Percentiles rank a stretch among this genome's conserved stretches.
These are phyloP conservation scores for Mystacornis crossleyi DNA, from an alignment of 2,113 vertebrate genomes.

Conservation along the genomic window DNA sequence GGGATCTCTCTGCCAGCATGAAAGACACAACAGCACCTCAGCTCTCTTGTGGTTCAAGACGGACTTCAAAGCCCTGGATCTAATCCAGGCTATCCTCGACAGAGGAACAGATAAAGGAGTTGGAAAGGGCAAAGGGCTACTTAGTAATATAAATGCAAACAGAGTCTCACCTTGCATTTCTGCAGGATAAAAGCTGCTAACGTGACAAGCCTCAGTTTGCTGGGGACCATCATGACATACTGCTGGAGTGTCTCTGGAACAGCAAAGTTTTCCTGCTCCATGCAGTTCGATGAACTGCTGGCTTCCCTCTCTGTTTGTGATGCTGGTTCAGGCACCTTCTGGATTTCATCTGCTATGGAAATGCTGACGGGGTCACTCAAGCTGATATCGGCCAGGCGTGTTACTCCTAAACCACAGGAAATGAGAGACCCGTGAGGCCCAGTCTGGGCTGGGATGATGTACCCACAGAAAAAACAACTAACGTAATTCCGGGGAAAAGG, in stretches of 20 bases:
- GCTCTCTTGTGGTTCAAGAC: not conserved
- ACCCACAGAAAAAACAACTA: not conserved
- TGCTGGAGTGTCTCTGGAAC: conserved; percentile 87
- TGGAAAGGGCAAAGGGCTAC: not conserved
- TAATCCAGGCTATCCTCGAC: not conserved
- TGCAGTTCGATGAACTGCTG: not conserved
- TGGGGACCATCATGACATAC: conserved; percentile 87
- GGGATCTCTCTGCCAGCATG: not conserved
- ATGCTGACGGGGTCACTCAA: conserved; percentile 83
- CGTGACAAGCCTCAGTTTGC: conserved; percentile 90
- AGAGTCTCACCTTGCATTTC: conserved; percentile 84
- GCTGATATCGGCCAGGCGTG: conserved; percentile 84
- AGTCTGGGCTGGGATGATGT: not conserved
- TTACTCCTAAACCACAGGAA: conserved; percentile 76
- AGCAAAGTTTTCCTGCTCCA: conserved; percentile 78
- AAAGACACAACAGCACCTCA: not conserved
- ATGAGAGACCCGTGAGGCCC: not conserved
- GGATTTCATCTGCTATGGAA: conserved; percentile 73
- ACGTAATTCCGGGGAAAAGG: not conserved
- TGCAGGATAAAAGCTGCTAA: conserved; percentile 90
- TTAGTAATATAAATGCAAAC: not conserved
- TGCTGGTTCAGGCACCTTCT: not conserved
- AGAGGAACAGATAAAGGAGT: not conserved
- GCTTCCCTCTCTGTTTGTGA: not conserved
- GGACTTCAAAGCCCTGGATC: not conserved